phyloP scores from a whole-genome alignment of 2,888 invertebrate genomes.

The Fabriciana adippe region DNA sequence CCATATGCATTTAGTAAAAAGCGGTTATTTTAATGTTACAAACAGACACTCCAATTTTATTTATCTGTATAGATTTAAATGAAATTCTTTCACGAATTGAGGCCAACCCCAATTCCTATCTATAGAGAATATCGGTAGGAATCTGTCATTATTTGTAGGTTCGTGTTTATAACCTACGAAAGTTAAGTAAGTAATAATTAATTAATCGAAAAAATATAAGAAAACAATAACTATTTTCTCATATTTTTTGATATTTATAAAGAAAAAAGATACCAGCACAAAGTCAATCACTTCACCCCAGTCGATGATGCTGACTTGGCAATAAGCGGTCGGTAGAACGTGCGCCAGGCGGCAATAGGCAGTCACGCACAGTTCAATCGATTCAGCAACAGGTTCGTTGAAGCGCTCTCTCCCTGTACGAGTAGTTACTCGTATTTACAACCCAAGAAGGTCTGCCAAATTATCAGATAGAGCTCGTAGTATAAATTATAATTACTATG shows the following conservation, averaged over 20 bases:
- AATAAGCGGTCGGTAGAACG: conserved; percentile 32
- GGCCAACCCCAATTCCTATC: no score
- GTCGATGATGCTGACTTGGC: conserved; percentile 18
- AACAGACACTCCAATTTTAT: no score
- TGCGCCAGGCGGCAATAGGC: conserved; percentile 40
- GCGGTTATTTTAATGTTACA: no score
- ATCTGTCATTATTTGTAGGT: no score
- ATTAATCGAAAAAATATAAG: neutral
- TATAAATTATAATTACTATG: no score
- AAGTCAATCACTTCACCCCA: conserved; percentile 18
- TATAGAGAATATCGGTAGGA: no score
- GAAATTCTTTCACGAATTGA: no score
- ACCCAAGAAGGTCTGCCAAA: neutral
- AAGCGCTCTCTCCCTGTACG: conserved; percentile 5
- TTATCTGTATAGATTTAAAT: no score
- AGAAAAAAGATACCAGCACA: neutral
- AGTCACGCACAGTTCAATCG: conserved; percentile 61
- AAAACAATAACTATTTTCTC: no score
- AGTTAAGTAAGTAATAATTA: neutral
- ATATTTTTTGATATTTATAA: neutral
- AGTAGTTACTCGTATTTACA: neutral
- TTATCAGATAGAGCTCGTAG: neutral
- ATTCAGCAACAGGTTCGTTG: conserved; percentile 67
- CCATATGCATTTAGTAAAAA: no score
- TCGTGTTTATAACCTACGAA: neutral